A percentile compares a stretch with the other conserved stretches of the same genome.
Conservation (phyloP, 2,888 invertebrate genomes). For the Metopia argyrocephala region DNA sequence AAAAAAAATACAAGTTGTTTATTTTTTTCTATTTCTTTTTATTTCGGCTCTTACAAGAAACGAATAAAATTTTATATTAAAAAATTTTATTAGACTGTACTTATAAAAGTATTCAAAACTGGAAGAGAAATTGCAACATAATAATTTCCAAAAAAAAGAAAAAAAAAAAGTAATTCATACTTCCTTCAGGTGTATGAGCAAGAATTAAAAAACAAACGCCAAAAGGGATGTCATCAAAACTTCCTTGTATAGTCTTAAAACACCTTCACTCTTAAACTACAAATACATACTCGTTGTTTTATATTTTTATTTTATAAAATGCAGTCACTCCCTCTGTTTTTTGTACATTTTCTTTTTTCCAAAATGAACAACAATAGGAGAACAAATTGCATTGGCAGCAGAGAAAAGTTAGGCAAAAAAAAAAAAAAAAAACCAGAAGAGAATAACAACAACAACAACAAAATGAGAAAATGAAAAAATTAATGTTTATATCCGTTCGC, state of each 20-base stretch:
- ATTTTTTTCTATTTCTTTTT: too few species aligned
- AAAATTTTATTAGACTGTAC: background rate
- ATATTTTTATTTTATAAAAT: background rate
- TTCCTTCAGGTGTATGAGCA: constrained; percentile 39
- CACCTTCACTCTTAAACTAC: background rate
- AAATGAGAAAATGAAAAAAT: constrained; percentile 47
- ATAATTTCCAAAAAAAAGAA: constrained; percentile 56
- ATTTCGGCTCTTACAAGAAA: background rate
- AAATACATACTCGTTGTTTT: background rate
- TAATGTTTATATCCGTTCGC: constrained; percentile 62
- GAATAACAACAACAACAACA: background rate
- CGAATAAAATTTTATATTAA: background rate
- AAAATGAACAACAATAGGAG: constrained; percentile 22
- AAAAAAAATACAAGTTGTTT: too few species aligned
- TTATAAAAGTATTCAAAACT: constrained; percentile 24
- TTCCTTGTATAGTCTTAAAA: background rate
- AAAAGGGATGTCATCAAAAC: constrained; percentile 29
- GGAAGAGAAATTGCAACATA: constrained; percentile 49
- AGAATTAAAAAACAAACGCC: constrained; percentile 4
- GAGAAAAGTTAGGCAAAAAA: background rate
- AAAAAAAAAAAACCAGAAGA: background rate
- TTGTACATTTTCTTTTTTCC: background rate
- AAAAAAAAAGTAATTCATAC: constrained; percentile 31
- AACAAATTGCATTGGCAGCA: background rate
- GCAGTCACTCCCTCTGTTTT: background rate